phyloP scores from a whole-genome alignment of 2,888 invertebrate genomes.

The Dicroscelio sp. region DNA sequence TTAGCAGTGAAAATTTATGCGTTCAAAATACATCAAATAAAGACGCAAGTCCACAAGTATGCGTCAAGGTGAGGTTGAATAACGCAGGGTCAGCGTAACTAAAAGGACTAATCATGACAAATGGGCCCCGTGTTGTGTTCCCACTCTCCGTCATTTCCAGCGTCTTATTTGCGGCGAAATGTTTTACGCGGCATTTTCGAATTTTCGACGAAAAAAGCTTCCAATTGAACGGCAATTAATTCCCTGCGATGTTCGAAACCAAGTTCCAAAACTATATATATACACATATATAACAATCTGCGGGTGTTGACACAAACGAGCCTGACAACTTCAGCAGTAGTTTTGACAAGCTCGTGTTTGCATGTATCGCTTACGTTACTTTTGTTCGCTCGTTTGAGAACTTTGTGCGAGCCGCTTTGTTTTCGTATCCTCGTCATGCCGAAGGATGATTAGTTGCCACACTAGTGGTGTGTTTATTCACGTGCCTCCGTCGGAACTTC shows the following conservation, averaged over 20 bases:
- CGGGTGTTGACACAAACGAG: constrained; percentile 51
- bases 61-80: constrained; percentile 80
- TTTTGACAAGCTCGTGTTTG: constrained; percentile 65
- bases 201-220: constrained; percentile 11
- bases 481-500: constrained; percentile 78
- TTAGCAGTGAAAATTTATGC: constrained; percentile 68
- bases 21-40: constrained; percentile 66
- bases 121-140: constrained; percentile 85
- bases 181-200: constrained; percentile 4
- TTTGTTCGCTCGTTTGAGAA: constrained; percentile 39
- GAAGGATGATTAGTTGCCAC: constrained; percentile 80
- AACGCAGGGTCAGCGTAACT: constrained; percentile 90
- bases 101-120: constrained; percentile 91
- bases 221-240: constrained; percentile 42
- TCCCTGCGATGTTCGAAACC: not conserved
- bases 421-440: constrained; percentile 68
- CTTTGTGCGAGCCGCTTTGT: constrained; percentile 65
- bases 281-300: constrained; percentile 36
- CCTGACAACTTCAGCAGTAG: constrained; percentile 21
- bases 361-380: constrained; percentile 60
- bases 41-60: constrained; percentile 51
- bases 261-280: constrained; percentile 49
- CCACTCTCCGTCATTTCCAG: constrained; percentile 27
- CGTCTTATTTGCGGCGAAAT: constrained; percentile 49
- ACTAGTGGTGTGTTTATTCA: constrained; percentile 83